phyloP scores from a whole-genome alignment of 2,797 vertebrate genomes.

The Sebastes iracundus region DNA sequence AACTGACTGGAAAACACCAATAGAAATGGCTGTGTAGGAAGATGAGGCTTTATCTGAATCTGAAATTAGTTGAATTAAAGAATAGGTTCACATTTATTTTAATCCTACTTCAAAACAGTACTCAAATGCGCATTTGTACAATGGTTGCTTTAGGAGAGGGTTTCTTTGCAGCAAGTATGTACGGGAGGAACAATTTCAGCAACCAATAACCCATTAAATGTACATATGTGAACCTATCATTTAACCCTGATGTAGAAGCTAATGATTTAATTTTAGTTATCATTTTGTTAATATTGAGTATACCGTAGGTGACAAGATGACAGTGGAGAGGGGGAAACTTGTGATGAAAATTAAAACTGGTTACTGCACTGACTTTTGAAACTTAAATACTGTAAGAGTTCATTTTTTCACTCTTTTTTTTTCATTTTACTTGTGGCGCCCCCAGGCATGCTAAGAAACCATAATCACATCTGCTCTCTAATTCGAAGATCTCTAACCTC shows the following conservation, averaged over 20 bases:
- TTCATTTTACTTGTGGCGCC: slow-evolving; percentile 2
- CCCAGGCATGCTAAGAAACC: slow-evolving; percentile 10
- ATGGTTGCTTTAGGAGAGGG: no score
- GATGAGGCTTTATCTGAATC: background rate
- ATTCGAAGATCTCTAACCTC: slow-evolving; percentile 22
- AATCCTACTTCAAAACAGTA: background rate
- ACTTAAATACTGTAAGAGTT: background rate
- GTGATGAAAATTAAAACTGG: background rate
- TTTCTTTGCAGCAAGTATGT: no score
- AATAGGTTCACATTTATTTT: background rate
- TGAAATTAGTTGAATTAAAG: background rate
- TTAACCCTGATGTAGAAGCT: background rate
- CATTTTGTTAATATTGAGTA: background rate
- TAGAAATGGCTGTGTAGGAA: background rate
- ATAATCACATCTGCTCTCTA: slow-evolving; percentile 37
- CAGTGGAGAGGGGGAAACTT: background rate
- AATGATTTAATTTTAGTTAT: background rate
- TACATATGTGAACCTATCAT: no score
- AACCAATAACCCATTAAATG: no score
- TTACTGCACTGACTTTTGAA: background rate
- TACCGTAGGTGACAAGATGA: background rate
- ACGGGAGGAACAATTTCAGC: no score
- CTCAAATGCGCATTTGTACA: background rate
- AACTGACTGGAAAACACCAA: background rate
- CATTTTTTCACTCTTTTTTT: background rate